phyloP scores from a whole-genome alignment of 2,888 invertebrate species.

The Xestia sexstrigata region DNA sequence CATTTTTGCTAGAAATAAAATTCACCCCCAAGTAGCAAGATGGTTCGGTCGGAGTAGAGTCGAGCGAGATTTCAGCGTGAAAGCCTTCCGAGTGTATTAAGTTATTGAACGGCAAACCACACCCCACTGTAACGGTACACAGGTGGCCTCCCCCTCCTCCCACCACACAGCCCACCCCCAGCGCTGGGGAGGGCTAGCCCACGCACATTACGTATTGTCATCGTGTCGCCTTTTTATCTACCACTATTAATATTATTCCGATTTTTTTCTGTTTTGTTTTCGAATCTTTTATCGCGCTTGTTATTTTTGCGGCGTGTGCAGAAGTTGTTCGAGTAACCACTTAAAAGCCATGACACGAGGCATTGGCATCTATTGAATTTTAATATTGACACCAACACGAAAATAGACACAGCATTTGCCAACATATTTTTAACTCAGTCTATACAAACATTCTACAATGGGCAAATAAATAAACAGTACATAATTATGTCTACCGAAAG shows the following conservation, averaged over 20 bases:
- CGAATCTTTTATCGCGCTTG: slow-evolving; percentile 67
- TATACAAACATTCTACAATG: not conserved
- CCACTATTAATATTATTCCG: slow-evolving; percentile 66
- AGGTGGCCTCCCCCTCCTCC: slow-evolving; percentile 75
- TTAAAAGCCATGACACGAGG: slow-evolving; percentile 38
- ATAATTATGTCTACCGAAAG: too few species aligned
- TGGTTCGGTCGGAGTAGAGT: slow-evolving; percentile 67
- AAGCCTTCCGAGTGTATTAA: slow-evolving; percentile 91
- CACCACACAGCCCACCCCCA: slow-evolving; percentile 67
- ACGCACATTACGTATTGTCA: slow-evolving; percentile 82
- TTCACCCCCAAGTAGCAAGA: slow-evolving; percentile 74
- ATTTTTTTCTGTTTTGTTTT: slow-evolving; percentile 57
- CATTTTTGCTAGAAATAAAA: slow-evolving; percentile 1
- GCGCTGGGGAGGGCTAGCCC: slow-evolving; percentile 74
- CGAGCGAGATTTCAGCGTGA: slow-evolving; percentile 89
- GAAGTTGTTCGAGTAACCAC: slow-evolving; percentile 33
- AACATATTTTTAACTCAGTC: not conserved
- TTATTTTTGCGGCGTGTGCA: slow-evolving; percentile 61
- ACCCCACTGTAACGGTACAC: slow-evolving; percentile 89
- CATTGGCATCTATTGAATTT: slow-evolving; percentile 10
- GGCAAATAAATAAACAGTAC: not conserved
- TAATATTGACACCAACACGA: not conserved
- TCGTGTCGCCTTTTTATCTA: slow-evolving; percentile 74
- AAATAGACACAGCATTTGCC: slow-evolving; percentile 9
- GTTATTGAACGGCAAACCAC: slow-evolving; percentile 91